These are phyloP conservation scores for Malacoctenus gilli DNA, from an alignment of 2,797 vertebrate species.

Conservation along the genomic window DNA sequence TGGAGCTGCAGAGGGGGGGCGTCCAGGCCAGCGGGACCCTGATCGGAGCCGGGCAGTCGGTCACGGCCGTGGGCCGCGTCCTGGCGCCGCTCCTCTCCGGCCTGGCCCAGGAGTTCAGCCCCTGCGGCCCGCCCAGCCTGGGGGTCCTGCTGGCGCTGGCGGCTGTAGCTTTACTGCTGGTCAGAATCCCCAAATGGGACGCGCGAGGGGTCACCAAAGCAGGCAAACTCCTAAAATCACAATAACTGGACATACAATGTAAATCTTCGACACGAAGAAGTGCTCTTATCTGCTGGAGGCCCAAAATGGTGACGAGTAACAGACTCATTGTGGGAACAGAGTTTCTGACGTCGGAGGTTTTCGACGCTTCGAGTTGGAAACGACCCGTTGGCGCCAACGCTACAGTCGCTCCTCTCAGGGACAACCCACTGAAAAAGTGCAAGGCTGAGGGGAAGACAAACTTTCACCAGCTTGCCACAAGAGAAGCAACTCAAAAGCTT, in stretches of 20 bases:
- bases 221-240: slow-evolving; percentile 47
- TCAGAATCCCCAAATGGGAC: slow-evolving; percentile 81
- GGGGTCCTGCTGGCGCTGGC: slow-evolving; percentile 85
- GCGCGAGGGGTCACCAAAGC: slow-evolving; percentile 42
- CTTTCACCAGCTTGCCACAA: no score
- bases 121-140: slow-evolving; percentile 89
- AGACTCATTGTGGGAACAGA: slow-evolving; percentile 5
- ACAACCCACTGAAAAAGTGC: slow-evolving; percentile 9
- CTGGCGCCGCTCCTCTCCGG: slow-evolving; percentile 91
- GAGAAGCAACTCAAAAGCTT: no score
- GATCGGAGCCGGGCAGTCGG: slow-evolving; percentile 92
- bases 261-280: slow-evolving; percentile 23
- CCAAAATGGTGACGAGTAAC: slow-evolving; percentile 25
- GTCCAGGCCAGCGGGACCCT: slow-evolving; percentile 87
- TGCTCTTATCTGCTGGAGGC: slow-evolving; percentile 34
- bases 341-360: slow-evolving; percentile 3
- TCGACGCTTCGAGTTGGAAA: slow-evolving; percentile 16
- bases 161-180: slow-evolving; percentile 85
- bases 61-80: slow-evolving; percentile 90
- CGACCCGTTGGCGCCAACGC: slow-evolving; percentile 34
- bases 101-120: slow-evolving; percentile 91
- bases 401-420: slow-evolving; percentile 17
- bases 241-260: slow-evolving; percentile 9
- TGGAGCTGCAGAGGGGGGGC: slow-evolving; percentile 88
- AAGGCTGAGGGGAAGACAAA: neutral